Evolutionary conservation across 2,113 vertebrate genomes (phyloP).

Genomic region (Stomatorhinus ivindoensis): DNA sequence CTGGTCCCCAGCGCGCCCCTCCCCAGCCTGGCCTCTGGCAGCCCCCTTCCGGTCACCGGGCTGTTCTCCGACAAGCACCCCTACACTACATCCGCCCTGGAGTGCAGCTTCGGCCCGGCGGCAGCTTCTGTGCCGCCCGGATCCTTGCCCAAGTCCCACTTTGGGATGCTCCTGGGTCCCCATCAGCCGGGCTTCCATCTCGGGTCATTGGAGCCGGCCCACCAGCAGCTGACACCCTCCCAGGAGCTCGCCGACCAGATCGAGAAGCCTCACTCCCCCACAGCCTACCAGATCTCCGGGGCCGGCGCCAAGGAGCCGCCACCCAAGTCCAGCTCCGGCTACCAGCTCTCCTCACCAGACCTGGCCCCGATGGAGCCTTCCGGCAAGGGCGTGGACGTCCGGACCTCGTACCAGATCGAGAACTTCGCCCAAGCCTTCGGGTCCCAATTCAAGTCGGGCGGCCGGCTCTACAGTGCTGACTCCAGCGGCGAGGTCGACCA

Average conservation of each 20-base stretch:
- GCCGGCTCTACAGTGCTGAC: conserved; percentile 80
- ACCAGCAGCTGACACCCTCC: conserved; percentile 97
- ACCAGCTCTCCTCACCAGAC: conserved; percentile 81
- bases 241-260: conserved; percentile 97
- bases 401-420: conserved; percentile 92
- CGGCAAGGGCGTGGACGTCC: conserved; percentile 69
- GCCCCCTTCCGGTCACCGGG: conserved; percentile 69
- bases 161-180: conserved; percentile 85
- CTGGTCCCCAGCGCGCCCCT: conserved; percentile 72
- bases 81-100: conserved; percentile 88
- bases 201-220: conserved; percentile 78
- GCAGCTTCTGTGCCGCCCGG: conserved; percentile 82
- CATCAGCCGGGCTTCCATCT: conserved; percentile 81
- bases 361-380: conserved; percentile 77
- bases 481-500: conserved; percentile 85
- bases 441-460: conserved; percentile 90
- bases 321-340: conserved; percentile 69
- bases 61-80: conserved; percentile 88
- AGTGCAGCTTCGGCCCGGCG: conserved; percentile 84
- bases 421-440: conserved; percentile 99
- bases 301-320: conserved; percentile 74
- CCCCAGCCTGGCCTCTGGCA: conserved; percentile 72
- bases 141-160: conserved; percentile 93
- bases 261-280: conserved; percentile 77
- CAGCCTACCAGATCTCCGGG: conserved; percentile 84